These are phyloP conservation scores for Brachyalestes nurse DNA, from an alignment of 2,797 vertebrate genomes.

Conservation along the genomic window DNA sequence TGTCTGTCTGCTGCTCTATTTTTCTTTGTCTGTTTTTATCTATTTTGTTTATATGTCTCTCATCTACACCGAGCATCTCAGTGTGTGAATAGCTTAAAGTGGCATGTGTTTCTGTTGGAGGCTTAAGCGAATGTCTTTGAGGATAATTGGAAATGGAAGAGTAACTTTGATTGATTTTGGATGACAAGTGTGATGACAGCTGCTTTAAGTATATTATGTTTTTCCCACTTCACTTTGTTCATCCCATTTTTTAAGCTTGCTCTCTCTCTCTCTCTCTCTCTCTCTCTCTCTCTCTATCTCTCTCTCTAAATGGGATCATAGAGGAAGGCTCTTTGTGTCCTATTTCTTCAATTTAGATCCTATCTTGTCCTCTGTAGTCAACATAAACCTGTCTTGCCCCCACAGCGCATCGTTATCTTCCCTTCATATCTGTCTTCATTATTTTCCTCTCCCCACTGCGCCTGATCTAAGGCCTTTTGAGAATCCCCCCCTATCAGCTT, in stretches of 20 bases:
- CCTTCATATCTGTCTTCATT: conserved; percentile 23
- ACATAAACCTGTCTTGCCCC: conserved; percentile 19
- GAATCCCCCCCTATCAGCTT: conserved; percentile 12
- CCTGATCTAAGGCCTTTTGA: neutral
- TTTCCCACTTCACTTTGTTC: neutral
- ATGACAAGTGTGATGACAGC: conserved; percentile 9
- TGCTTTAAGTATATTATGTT: neutral
- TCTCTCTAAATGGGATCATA: conserved; percentile 36
- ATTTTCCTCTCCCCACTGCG: neutral
- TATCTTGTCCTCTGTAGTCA: conserved; percentile 29
- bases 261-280: neutral
- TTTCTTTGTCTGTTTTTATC: neutral
- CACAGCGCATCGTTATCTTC: conserved; percentile 33
- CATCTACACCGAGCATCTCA: too few species aligned
- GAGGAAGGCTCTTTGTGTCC: conserved; percentile 43
- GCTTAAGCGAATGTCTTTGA: neutral
- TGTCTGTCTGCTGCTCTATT: neutral
- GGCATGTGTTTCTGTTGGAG: neutral
- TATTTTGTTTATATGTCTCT: neutral
- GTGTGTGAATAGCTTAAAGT: too few species aligned
- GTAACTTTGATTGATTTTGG: neutral
- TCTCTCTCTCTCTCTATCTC: neutral
- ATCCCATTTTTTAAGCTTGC: too few species aligned
- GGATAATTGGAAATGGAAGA: conserved; percentile 2
- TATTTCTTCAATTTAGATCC: conserved; percentile 48